Percentiles rank a stretch among this genome's conserved stretches.
Evolutionary conservation across 2,113 vertebrate species (phyloP).

Genomic region (Herpailurus yagouaroundi): DNA sequence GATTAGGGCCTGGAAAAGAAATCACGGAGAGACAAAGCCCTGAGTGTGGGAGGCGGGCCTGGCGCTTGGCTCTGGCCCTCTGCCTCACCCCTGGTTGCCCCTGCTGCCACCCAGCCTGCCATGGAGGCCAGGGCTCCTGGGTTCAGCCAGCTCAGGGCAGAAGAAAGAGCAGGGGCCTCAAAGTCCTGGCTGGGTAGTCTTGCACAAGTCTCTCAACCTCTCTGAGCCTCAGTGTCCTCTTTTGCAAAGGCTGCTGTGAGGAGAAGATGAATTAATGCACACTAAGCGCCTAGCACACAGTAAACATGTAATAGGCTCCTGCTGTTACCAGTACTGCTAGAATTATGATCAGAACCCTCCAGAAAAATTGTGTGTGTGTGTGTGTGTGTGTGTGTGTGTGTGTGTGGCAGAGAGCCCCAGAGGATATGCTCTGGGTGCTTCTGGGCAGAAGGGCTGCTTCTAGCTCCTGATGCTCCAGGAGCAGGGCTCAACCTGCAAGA

Average conservation of each 20-base stretch:
- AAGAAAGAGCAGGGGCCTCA: neutral
- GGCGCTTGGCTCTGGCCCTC: neutral
- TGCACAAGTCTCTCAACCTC: neutral
- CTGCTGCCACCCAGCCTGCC: neutral
- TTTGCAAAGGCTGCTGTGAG: neutral
- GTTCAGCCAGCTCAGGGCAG: neutral
- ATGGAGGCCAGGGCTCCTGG: neutral
- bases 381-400: neutral
- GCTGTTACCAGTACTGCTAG: neutral
- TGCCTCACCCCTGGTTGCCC: neutral
- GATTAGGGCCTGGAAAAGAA: slow-evolving; percentile 70
- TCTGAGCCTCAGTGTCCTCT: neutral
- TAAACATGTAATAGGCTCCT: neutral
- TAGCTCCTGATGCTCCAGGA: neutral
- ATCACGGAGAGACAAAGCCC: slow-evolving; percentile 53
- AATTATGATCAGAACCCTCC: neutral
- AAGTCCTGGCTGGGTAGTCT: neutral
- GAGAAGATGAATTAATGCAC: neutral
- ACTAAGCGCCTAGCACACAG: neutral
- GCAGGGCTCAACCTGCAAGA: neutral
- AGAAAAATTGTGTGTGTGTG: neutral
- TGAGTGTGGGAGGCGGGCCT: neutral
- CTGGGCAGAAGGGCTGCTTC: neutral
- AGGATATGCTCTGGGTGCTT: neutral
- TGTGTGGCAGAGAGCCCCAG: neutral